Evolutionary conservation across 2,888 invertebrate genomes (phyloP), one percentile per base, ranked within the genome.

Genomic region (Epinotia nisella): DNA sequence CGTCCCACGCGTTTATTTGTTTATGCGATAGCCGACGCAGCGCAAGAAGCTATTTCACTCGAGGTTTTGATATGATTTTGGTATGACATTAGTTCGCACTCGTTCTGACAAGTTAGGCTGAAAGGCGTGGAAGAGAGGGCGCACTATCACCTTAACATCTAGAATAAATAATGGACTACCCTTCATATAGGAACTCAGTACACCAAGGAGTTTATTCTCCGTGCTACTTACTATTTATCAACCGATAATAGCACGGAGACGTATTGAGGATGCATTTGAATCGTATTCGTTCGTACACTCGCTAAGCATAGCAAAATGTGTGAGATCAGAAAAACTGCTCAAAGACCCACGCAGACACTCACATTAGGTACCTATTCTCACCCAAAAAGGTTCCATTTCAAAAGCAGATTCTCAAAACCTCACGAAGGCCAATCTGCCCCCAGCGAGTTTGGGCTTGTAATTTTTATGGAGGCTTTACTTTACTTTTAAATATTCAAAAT

Each of bases 1-100:
- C 62, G 19, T 9, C 51, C 64, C 19, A 15, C 17, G 64, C 51
- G 29, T 64, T 41, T 51, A 3, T 64, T 64, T 35, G 29, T 49
- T 35, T 29, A 62, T 21, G 45, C 61, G 45, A 24, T 3, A 5
- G 60, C 35, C 35, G 9, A 29, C 60, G 19, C 39, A 39, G 9
- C 19, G 59, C 29, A 17, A 11, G 15, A 13, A 24, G 15, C 21
- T 17, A 39, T 11, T 11, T 39, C 3, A 3, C n/a, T 49, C 19
- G 7, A 13, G 4, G 9, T 60, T 13, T 39, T 39, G 11, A 17
- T 11, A 19, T 60, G 2, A 21, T n/a, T n/a, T 49, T 49, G 13
- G 49, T 49, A 7, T 49, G n/a, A n/a, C 1, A 49, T n/a, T n/a
- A 7, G 7, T 49, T 15, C 15, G 49, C 49, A 49, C n/a, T 49